Conservation (phyloP, 2,888 invertebrate genomes). For the Carterocephalus palaemon region DNA sequence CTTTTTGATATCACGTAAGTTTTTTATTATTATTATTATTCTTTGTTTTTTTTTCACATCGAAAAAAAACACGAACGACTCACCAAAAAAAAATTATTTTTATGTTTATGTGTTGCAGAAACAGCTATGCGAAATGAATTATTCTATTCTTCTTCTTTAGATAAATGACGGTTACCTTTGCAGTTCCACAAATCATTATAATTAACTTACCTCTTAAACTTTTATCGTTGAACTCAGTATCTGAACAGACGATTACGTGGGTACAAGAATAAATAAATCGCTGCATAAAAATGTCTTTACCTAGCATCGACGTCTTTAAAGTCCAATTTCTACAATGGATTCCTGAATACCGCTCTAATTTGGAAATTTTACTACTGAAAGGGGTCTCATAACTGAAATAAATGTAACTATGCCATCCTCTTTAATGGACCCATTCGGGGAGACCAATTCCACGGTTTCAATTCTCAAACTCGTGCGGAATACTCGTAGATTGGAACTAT, state of each 20-base stretch:
- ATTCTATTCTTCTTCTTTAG: too few relatives aligned
- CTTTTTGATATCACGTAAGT: too few relatives aligned
- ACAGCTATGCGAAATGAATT: background rate
- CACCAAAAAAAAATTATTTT: background rate
- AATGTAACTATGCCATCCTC: slow-evolving; percentile 10
- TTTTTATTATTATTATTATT: background rate
- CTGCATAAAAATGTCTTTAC: too few relatives aligned
- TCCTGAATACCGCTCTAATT: too few relatives aligned
- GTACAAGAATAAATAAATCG: too few relatives aligned
- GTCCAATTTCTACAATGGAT: too few relatives aligned
- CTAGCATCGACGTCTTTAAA: too few relatives aligned
- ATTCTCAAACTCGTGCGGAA: slow-evolving; percentile 19
- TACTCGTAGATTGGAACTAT: slow-evolving; percentile 25
- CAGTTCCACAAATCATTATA: too few relatives aligned
- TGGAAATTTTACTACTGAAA: slow-evolving; percentile 13
- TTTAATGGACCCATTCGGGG: slow-evolving; percentile 18
- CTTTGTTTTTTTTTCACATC: background rate
- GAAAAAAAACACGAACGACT: background rate
- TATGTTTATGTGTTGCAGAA: background rate
- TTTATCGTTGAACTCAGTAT: too few relatives aligned
- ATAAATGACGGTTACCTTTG: too few relatives aligned
- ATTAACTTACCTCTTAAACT: too few relatives aligned
- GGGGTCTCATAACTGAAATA: slow-evolving; percentile 11
- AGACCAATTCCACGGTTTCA: slow-evolving; percentile 22
- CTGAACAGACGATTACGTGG: too few relatives aligned